Evolutionary conservation across 2,113 vertebrate species (phyloP), one percentile per base, ranked within the genome.

Genomic region (Brachyhypopomus gauderio): DNA sequence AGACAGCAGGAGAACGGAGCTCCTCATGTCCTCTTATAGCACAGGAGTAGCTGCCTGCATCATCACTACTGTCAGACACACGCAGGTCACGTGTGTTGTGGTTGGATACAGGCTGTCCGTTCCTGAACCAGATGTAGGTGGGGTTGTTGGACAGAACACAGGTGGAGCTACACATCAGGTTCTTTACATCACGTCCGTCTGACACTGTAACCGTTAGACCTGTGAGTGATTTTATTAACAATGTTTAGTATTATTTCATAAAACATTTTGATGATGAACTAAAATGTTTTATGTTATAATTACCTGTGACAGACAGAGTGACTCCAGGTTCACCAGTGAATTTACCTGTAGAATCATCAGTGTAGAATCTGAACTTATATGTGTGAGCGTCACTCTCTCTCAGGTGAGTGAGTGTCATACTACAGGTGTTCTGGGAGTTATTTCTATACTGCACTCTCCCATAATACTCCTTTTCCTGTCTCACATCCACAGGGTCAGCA

Each of bases 101-200:
- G 9, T 45, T 45, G 41, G 30, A 3, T 30, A 30, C 3, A 30
- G 30, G 1, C 59, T 66, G 19, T 73, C 34, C 55, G 36, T 81
- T 84, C 62, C 22, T 78, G 75, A 75, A 81, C 83, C 79, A 82
- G 70, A 56, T 64, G 64, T 70, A 70, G 36, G 27, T 78, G 52
- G 70, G 23, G 36, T 74, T 69, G 77, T 62, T 60, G 20, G 77
- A 20, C 77, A 72, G 67, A 62, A 34, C 45, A 55, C 77, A 79
- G 9, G 77, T 72, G 77, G 52, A 71, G n/a, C 27, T 67, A 67
- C 77, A 79, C n/a, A 0, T 72, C 67, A 79, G 67, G 11, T 27
- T 45, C 67, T 27, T 60, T 60, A 0, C 2, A 6, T 64, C 5
- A 59, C 11, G 0, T 20, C 0, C 19, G 22, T 71, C 34, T 41